phyloP scores from a whole-genome alignment of 1,140 invertebrate species.

The Homalodisca vitripennis region DNA sequence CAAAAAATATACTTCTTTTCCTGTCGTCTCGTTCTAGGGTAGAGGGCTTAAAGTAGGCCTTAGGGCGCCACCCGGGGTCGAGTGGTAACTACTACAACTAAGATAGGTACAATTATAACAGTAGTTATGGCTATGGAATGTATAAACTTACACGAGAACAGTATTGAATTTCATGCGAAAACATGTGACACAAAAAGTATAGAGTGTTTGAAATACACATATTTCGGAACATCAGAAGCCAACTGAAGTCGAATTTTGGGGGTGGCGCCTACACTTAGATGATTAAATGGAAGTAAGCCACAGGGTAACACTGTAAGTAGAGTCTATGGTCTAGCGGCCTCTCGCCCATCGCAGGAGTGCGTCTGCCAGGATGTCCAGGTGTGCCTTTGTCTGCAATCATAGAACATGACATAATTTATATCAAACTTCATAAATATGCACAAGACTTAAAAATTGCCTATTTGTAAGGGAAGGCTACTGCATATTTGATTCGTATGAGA shows the following conservation, averaged over 20 bases:
- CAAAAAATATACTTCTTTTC: constrained; percentile 32
- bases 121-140: constrained; percentile 8
- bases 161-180: constrained; percentile 17
- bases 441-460: no score
- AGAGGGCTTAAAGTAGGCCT: constrained; percentile 29
- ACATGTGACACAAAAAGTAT: constrained; percentile 7
- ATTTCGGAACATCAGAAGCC: constrained; percentile 17
- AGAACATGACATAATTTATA: no score
- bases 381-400: constrained; percentile 90
- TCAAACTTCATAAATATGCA: no score
- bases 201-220: constrained; percentile 1
- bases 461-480: no score
- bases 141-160: constrained; percentile 15
- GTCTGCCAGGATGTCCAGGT: constrained; percentile 90
- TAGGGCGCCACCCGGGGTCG: constrained; percentile 3
- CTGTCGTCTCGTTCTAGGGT: constrained; percentile 16
- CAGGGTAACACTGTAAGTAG: constrained; percentile 45
- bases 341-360: constrained; percentile 67
- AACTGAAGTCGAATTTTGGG: neutral
- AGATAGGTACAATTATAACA: constrained; percentile 24
- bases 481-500: no score
- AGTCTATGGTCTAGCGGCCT: constrained; percentile 58
- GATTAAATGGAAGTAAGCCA: constrained; percentile 25
- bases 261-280: constrained; percentile 13
- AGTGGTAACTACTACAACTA: constrained; percentile 5